Percentiles rank a stretch among this genome's conserved stretches.
Evolutionary conservation across 2,113 vertebrate genomes (phyloP).

Genomic region (Crotalus helleri): DNA sequence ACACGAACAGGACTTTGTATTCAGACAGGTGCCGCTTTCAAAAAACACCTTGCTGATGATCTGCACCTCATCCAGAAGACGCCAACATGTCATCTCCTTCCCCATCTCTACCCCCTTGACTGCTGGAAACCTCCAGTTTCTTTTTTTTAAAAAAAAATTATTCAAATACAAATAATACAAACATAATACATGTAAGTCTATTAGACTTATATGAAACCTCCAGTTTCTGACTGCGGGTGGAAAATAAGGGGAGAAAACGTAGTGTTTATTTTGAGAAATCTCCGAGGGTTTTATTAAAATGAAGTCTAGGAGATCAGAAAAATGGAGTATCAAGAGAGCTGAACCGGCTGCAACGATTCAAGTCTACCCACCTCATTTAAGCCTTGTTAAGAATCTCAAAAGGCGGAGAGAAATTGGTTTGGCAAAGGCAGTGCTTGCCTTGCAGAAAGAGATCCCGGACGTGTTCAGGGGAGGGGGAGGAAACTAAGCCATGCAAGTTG

Average conservation of each 20-base stretch:
- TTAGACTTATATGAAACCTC: neutral
- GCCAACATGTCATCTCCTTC: neutral
- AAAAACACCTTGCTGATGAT: neutral
- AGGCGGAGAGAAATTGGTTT: neutral
- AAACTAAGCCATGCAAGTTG: neutral
- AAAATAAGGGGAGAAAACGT: neutral
- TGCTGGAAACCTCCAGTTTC: neutral
- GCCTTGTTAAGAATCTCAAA: conserved; percentile 9
- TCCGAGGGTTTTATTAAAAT: conserved; percentile 19
- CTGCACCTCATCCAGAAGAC: neutral
- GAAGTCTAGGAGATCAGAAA: conserved; percentile 18
- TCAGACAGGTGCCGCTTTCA: neutral
- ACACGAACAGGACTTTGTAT: neutral
- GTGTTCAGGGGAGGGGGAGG: neutral
- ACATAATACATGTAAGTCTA: too few species aligned
- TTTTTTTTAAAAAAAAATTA: too few species aligned
- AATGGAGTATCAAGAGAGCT: neutral
- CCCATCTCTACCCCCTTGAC: neutral
- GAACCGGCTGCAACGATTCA: neutral
- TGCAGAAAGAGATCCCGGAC: neutral
- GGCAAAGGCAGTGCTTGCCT: neutral
- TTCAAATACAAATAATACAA: too few species aligned
- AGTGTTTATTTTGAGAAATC: conserved; percentile 6
- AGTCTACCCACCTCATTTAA: neutral
- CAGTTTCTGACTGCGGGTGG: neutral